These are phyloP conservation scores for Cylas formicarius DNA, from an alignment of 1,140 invertebrate genomes.

Conservation along the genomic window DNA sequence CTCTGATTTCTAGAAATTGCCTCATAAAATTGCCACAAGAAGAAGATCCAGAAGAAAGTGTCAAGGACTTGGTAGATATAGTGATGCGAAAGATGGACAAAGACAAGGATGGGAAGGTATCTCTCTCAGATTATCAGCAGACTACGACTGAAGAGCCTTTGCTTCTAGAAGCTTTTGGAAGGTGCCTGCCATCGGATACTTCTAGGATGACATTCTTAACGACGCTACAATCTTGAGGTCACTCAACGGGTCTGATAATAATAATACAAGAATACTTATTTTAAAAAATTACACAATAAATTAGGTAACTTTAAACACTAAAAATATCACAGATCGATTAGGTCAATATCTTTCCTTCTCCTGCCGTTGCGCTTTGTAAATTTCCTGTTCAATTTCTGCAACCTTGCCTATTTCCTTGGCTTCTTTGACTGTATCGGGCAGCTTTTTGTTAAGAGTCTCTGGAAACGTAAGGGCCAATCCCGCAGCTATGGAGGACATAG, in stretches of 20 bases:
- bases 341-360: not conserved
- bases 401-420: slow-evolving; percentile 51
- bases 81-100: slow-evolving; percentile 73
- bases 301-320: slow-evolving; percentile 1
- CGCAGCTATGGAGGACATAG: slow-evolving; percentile 55
- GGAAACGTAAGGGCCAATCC: slow-evolving; percentile 57
- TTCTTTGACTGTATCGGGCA: slow-evolving; percentile 63
- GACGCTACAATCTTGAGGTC: slow-evolving; percentile 42
- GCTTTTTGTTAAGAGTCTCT: slow-evolving; percentile 57
- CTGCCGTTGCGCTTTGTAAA: too few species aligned
- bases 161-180: slow-evolving; percentile 80
- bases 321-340: not conserved
- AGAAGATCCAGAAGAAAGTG: slow-evolving; percentile 87
- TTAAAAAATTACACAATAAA: slow-evolving; percentile 1
- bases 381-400: not conserved
- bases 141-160: slow-evolving; percentile 71
- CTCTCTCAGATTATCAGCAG: slow-evolving; percentile 62
- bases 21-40: slow-evolving; percentile 66
- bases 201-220: slow-evolving; percentile 59
- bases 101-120: slow-evolving; percentile 78
- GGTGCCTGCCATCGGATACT: slow-evolving; percentile 70
- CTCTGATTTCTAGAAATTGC: slow-evolving; percentile 53
- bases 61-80: slow-evolving; percentile 81
- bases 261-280: not conserved
- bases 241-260: not conserved